Evolutionary conservation across 2,113 vertebrate species (phyloP).

Genomic region (Conger conger): DNA sequence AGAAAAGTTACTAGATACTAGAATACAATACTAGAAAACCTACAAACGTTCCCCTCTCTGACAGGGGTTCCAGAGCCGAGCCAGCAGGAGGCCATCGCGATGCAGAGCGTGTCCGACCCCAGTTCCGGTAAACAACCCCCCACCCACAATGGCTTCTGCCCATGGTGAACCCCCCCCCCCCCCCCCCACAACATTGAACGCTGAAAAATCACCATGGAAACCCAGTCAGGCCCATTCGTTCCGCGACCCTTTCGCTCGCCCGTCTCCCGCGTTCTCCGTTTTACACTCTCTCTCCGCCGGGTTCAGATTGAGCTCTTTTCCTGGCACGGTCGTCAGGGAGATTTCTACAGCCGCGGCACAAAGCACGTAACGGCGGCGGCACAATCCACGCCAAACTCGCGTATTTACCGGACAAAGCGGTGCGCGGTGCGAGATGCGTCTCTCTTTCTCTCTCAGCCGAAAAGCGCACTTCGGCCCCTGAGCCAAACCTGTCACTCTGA

Average conservation of each 20-base stretch:
- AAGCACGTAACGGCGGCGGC: too few species aligned
- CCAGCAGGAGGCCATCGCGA: constrained; percentile 57
- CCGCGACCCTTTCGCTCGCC: constrained; percentile 38
- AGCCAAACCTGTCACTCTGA: constrained; percentile 38
- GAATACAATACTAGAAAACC: too few species aligned
- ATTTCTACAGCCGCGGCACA: neutral
- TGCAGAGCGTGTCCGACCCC: constrained; percentile 71
- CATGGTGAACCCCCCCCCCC: constrained; percentile 65
- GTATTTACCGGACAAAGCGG: neutral
- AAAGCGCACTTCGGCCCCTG: neutral
- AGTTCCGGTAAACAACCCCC: constrained; percentile 69
- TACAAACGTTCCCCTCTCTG: too few species aligned
- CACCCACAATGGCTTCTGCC: constrained; percentile 67
- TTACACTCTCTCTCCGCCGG: neutral
- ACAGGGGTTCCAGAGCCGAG: too few species aligned
- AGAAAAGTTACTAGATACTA: too few species aligned
- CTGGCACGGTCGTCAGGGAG: too few species aligned
- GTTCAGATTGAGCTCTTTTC: neutral
- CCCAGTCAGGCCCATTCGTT: constrained; percentile 50
- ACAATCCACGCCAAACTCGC: neutral
- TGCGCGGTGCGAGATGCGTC: too few species aligned
- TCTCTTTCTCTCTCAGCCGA: neutral
- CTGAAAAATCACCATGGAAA: constrained; percentile 75
- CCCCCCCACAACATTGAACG: constrained; percentile 28
- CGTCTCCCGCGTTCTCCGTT: constrained; percentile 50